These are phyloP conservation scores for Zonitis immaculata DNA, from an alignment of 2,888 invertebrate genomes.

Conservation along the genomic window DNA sequence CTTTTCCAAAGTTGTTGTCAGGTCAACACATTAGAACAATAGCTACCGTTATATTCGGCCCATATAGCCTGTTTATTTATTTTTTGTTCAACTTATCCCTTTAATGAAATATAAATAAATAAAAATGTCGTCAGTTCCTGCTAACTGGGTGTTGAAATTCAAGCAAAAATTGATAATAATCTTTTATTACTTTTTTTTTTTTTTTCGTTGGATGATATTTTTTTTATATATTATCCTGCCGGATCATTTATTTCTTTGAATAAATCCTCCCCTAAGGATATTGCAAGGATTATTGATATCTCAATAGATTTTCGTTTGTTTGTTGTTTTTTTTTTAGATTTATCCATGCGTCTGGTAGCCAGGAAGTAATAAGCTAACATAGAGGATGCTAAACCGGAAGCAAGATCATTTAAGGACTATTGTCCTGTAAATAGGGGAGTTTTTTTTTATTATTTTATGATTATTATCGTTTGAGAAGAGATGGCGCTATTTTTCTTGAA, in stretches of 20 bases:
- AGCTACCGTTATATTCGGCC: not conserved
- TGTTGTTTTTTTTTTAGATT: not conserved
- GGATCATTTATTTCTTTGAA: not conserved
- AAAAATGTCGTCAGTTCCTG: not conserved
- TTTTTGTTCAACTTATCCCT: too few relatives aligned
- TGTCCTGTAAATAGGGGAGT: slow-evolving; percentile 22
- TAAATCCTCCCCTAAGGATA: not conserved
- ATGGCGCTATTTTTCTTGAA: not conserved
- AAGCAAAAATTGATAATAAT: not conserved
- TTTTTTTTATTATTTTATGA: not conserved
- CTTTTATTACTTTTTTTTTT: too few relatives aligned
- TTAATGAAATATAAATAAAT: too few relatives aligned
- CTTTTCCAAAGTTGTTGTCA: not conserved
- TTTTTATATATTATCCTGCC: not conserved
- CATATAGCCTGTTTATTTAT: too few relatives aligned
- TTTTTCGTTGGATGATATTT: not conserved
- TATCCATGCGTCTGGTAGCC: not conserved
- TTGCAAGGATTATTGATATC: not conserved
- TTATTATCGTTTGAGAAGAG: not conserved
- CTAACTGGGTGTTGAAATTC: not conserved
- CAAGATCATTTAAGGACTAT: slow-evolving; percentile 37
- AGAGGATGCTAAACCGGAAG: slow-evolving; percentile 32
- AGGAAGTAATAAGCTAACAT: not conserved
- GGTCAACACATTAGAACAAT: not conserved
- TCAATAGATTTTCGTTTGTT: not conserved